Percentiles rank a stretch among this genome's conserved stretches.
Evolutionary conservation across 1,140 invertebrate species (phyloP).

Genomic region (Papilio dardanus): DNA sequence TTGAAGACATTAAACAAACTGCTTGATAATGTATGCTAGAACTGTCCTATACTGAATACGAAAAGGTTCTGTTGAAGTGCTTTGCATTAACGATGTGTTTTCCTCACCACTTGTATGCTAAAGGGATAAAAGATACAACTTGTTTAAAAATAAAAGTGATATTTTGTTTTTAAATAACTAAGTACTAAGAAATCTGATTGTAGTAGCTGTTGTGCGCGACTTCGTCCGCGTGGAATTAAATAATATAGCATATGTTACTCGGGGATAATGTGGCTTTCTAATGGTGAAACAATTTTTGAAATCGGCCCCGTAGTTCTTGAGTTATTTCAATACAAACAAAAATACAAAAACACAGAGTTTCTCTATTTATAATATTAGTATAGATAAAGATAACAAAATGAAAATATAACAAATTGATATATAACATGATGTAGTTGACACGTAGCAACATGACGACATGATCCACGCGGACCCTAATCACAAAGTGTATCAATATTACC

Average conservation of each 20-base stretch:
- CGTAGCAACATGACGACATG: conserved; percentile 45
- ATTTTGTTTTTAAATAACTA: background rate
- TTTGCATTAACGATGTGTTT: conserved; percentile 18
- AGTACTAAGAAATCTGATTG: background rate
- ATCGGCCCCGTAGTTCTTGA: no score
- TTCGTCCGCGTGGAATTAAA: no score
- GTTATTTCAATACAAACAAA: no score
- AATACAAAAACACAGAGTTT: no score
- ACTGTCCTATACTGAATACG: conserved; percentile 30
- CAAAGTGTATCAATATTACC: conserved; percentile 69
- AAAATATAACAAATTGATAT: conserved; percentile 11
- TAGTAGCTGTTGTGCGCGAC: no score
- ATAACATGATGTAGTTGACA: conserved; percentile 45
- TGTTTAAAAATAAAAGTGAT: background rate
- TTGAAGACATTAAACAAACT: conserved; percentile 33
- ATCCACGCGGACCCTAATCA: conserved; percentile 54
- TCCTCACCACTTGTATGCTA: background rate
- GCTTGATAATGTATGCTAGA: conserved; percentile 30
- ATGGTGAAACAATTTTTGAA: no score
- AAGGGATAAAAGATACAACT: background rate
- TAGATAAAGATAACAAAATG: no score
- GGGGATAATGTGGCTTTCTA: no score
- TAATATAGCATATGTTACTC: no score
- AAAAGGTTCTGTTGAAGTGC: conserved; percentile 24
- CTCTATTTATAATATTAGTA: no score